Conservation (phyloP, 2,888 invertebrate species). For the Chrysopilus asiliformis region DNA sequence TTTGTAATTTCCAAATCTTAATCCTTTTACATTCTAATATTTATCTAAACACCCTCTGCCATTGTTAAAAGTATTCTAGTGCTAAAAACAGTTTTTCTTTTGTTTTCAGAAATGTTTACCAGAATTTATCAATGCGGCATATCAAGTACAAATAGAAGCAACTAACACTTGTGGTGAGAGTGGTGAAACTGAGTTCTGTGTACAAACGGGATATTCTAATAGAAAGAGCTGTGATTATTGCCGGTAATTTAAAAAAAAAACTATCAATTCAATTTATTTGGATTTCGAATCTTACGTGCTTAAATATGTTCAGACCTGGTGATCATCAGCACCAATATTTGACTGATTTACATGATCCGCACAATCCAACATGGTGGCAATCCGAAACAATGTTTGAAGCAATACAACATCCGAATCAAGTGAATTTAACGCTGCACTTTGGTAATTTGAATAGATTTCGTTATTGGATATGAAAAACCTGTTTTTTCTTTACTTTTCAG, state of each 20-base stretch:
- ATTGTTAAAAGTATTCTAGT: no score
- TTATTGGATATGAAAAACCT: not conserved
- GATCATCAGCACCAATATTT: constrained; percentile 62
- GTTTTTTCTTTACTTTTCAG: constrained; percentile 38
- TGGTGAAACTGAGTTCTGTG: constrained; percentile 69
- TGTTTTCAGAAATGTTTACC: constrained; percentile 94
- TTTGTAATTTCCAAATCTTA: no score
- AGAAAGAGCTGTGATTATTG: constrained; percentile 73
- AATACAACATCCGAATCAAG: constrained; percentile 79
- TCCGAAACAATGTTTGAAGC: constrained; percentile 95
- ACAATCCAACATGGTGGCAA: constrained; percentile 94
- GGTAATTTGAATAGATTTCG: constrained; percentile 49
- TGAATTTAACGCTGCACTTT: constrained; percentile 81
- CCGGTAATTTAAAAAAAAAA: constrained; percentile 33
- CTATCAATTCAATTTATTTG: not conserved
- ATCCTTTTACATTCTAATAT: no score
- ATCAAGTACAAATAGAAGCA: constrained; percentile 73
- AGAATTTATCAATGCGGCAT: constrained; percentile 94
- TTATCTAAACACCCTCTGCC: no score
- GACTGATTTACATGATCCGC: constrained; percentile 84
- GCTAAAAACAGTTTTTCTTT: no score
- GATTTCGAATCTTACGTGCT: constrained; percentile 2
- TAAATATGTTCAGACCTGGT: constrained; percentile 27
- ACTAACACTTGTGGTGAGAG: constrained; percentile 92
- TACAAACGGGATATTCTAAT: constrained; percentile 71